Base-by-base conservation (phyloP, 2,113 vertebrate genomes). In the Thalassarche chlororhynchos region DNA sequence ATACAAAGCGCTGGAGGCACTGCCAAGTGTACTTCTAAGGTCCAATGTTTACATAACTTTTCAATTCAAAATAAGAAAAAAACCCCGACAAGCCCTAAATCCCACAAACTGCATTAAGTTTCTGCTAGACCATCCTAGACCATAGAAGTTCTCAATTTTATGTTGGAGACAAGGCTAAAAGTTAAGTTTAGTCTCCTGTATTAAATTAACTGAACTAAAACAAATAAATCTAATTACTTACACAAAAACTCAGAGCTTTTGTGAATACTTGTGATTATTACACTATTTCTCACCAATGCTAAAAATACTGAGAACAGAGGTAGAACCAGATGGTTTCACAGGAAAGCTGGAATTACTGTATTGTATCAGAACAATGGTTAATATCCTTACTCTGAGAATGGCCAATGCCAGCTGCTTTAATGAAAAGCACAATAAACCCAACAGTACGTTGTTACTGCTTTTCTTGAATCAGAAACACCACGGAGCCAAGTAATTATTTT, bases 361-460 rank as follows among this genome's bases (percentile, higher is more conserved):
- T 42, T 84, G 52, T 69, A 68, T 71, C 61, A 92, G 83, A 95
- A 95, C 57, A 91, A 83, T 44, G n/a, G 51, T 89, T 94, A 76
- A 46, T 81, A 89, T 86, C 51, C 51, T 86, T 68, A 70, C 14
- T 75, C 19, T 89, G 61, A 92, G 51, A 94, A 89, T 61, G 51
- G 55, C 72, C 72, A 92, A 52, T 47, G 84, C 28, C 86, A 95
- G 72, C 36, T 95, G 90, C 55, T 92, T 84, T 94, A 92, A 93
- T 42, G 60, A 91, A 87, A 83, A 75, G 29, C 84, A 89, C 51
- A 95, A 94, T 90, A 95, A 95, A 87, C 21, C 5, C 21, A 93
- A 91, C 17, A 89, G 61, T 57, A 92, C 80, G 65, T 40, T 1
- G 12, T 68, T 95, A 70, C 36, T 52, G 47, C 42, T 87, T 84